Evolutionary conservation across 2,113 vertebrate species (phyloP).

Genomic region (Callionymus lyra): DNA sequence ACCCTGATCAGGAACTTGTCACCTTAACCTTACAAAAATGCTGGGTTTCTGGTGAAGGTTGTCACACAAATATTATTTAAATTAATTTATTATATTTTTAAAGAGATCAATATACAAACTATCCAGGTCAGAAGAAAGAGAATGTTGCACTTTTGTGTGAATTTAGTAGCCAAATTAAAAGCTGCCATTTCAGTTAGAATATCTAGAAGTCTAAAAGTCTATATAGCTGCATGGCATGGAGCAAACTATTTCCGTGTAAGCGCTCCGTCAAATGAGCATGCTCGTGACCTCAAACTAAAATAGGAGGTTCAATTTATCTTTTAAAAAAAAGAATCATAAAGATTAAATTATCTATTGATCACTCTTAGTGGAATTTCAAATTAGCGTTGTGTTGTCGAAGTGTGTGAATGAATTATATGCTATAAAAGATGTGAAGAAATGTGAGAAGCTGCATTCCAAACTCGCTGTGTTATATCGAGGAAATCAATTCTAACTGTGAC

Average conservation of each 20-base stretch:
- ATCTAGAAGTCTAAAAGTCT: conserved; percentile 25
- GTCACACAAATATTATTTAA: conserved; percentile 7
- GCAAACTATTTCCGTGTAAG: conserved; percentile 2
- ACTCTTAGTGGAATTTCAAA: conserved; percentile 8
- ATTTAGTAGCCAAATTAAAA: conserved; percentile 40
- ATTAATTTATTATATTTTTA: conserved; percentile 30
- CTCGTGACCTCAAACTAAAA: neutral
- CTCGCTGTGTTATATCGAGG: conserved; percentile 7
- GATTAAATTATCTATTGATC: conserved; percentile 5
- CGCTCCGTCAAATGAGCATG: conserved; percentile 4
- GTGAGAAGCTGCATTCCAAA: neutral
- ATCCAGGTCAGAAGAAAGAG: conserved; percentile 29
- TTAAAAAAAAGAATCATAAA: neutral
- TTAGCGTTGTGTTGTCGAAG: neutral
- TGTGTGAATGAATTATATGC: conserved; percentile 13
- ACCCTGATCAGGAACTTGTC: conserved; percentile 37
- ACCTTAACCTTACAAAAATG: conserved; percentile 38
- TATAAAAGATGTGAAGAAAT: conserved; percentile 11
- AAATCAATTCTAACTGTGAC: no score
- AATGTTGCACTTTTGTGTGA: conserved; percentile 45
- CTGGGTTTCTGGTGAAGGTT: conserved; percentile 33
- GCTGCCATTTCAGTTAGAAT: conserved; percentile 35
- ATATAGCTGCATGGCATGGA: conserved; percentile 7
- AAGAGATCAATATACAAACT: conserved; percentile 29
- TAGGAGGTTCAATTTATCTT: no score